Percentiles rank a stretch among this genome's conserved stretches.
phyloP scores from a whole-genome alignment of 2,888 invertebrate species.

The Watsonalla binaria region DNA sequence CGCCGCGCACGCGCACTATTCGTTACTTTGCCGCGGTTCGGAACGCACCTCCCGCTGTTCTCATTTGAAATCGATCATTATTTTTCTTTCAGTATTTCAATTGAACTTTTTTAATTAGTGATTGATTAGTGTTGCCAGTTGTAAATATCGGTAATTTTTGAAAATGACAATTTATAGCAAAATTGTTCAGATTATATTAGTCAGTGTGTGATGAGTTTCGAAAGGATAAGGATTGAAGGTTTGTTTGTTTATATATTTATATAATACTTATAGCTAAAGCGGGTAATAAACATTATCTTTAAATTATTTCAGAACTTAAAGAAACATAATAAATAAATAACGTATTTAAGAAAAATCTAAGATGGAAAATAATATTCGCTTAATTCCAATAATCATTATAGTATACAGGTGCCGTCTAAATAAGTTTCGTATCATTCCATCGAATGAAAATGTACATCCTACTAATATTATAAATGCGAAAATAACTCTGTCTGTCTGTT shows the following conservation, averaged over 20 bases:
- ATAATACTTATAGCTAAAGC: too few species aligned
- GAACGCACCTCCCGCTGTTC: slow-evolving; percentile 33
- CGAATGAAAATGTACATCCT: too few species aligned
- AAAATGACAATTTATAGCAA: slow-evolving; percentile 75
- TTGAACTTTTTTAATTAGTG: slow-evolving; percentile 4
- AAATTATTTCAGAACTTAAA: background rate
- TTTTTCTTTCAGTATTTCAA: slow-evolving; percentile 7
- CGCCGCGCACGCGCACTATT: slow-evolving; percentile 37
- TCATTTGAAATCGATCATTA: slow-evolving; percentile 15
- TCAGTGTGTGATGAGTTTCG: slow-evolving; percentile 56
- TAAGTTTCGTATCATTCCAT: too few species aligned
- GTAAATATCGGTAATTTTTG: slow-evolving; percentile 9
- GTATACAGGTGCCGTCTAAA: too few species aligned
- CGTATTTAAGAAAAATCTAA: too few species aligned
- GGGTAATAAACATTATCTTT: background rate
- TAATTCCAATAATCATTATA: background rate
- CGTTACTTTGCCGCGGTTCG: slow-evolving; percentile 40
- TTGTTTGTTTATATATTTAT: slow-evolving; percentile 7
- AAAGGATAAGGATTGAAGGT: slow-evolving; percentile 29
- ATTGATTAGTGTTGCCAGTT: slow-evolving; percentile 20
- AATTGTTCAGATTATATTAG: slow-evolving; percentile 71
- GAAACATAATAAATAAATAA: too few species aligned
- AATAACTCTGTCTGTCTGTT: too few species aligned
- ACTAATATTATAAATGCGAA: too few species aligned
- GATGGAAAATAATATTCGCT: too few species aligned